Conservation (phyloP, 2,888 invertebrate genomes). For the Leucoptera coffeella region DNA sequence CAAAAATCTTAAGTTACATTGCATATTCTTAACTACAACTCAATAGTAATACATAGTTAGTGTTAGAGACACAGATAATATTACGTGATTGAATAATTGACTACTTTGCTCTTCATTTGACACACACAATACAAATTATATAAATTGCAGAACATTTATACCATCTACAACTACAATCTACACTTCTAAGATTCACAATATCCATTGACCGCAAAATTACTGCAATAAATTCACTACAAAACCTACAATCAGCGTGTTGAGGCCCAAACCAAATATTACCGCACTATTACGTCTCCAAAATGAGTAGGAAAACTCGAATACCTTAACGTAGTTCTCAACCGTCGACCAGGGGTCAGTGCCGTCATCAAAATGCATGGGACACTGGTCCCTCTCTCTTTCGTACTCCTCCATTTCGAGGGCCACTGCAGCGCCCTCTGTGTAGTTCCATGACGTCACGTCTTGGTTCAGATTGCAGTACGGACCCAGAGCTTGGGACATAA, state of each 20-base stretch:
- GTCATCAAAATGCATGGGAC: slow-evolving; percentile 96
- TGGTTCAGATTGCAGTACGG: slow-evolving; percentile 87
- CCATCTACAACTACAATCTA: too few relatives aligned
- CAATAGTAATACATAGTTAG: too few relatives aligned
- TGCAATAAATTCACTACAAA: slow-evolving; percentile 12
- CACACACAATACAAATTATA: too few relatives aligned
- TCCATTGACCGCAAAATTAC: not conserved
- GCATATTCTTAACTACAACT: too few relatives aligned
- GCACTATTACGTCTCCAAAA: slow-evolving; percentile 26
- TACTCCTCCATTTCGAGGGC: slow-evolving; percentile 87
- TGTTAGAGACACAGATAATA: too few relatives aligned
- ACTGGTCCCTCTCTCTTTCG: slow-evolving; percentile 90
- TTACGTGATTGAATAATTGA: too few relatives aligned
- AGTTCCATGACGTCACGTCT: slow-evolving; percentile 82
- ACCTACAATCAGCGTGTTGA: slow-evolving; percentile 12
- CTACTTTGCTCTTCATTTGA: too few relatives aligned
- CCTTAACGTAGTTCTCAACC: slow-evolving; percentile 64
- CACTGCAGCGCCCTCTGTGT: slow-evolving; percentile 89
- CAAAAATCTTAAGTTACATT: too few relatives aligned
- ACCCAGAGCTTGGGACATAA: slow-evolving; percentile 80
- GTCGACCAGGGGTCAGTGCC: slow-evolving; percentile 80
- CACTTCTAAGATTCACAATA: not conserved
- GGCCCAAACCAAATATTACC: slow-evolving; percentile 11
- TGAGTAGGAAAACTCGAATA: slow-evolving; percentile 50
- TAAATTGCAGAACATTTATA: too few relatives aligned